Conservation (phyloP, 1,140 invertebrate species). For the Pseudomyrmex sp. region DNA sequence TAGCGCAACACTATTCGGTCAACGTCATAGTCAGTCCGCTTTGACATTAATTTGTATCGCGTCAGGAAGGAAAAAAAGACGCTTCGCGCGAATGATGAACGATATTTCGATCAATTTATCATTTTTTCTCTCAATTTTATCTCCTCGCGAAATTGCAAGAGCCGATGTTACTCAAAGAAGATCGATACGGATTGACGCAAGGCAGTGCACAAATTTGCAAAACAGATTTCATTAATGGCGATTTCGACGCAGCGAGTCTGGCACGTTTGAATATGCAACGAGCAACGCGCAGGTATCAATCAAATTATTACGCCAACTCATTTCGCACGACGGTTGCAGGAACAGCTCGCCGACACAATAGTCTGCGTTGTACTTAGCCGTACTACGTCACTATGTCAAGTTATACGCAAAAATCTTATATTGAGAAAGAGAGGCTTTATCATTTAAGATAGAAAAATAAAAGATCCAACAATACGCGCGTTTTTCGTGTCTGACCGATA, state of each 20-base stretch:
- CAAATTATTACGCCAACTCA: conserved; percentile 49
- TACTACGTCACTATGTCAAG: no score
- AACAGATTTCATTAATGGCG: conserved; percentile 34
- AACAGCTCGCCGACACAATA: conserved; percentile 20
- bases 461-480: neutral
- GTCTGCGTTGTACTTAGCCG: neutral
- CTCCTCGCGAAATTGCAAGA: neutral
- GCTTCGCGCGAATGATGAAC: conserved; percentile 51
- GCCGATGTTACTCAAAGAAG: neutral
- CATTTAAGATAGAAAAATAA: neutral
- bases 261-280: conserved; percentile 33
- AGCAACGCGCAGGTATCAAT: conserved; percentile 40
- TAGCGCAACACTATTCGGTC: conserved; percentile 60
- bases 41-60: conserved; percentile 50
- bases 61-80: conserved; percentile 34
- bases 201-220: conserved; percentile 17
- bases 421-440: no score
- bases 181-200: conserved; percentile 5
- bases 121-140: neutral
- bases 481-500: neutral
- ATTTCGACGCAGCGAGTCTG: conserved; percentile 39
- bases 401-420: neutral
- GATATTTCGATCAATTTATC: conserved; percentile 19
- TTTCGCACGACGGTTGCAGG: conserved; percentile 12
- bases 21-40: conserved; percentile 18